Conservation (phyloP, 2,888 invertebrate genomes). For the Antitype chi region DNA sequence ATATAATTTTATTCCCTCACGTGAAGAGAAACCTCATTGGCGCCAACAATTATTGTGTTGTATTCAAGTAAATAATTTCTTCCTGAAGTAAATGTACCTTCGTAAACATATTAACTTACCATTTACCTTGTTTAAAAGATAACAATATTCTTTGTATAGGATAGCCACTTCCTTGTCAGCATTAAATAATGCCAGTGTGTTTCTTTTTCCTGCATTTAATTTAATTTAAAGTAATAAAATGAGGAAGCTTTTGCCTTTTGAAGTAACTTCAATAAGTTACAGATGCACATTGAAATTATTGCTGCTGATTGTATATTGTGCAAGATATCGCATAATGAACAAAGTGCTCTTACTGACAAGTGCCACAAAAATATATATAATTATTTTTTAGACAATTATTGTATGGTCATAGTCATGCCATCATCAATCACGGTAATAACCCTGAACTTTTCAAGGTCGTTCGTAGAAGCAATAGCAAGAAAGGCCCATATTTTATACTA, state of each 20-base stretch:
- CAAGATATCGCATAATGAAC: neutral
- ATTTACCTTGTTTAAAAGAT: conserved; percentile 51
- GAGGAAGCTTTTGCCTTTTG: conserved; percentile 8
- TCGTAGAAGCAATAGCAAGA: neutral
- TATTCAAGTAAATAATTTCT: conserved; percentile 48
- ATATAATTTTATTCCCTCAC: conserved; percentile 9
- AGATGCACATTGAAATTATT: conserved; percentile 3
- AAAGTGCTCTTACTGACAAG: conserved; percentile 1
- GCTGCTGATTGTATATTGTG: neutral
- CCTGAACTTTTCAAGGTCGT: conserved; percentile 28
- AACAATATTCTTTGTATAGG: conserved; percentile 49
- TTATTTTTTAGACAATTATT: neutral
- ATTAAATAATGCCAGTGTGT: conserved; percentile 45
- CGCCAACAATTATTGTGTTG: conserved; percentile 15
- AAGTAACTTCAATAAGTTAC: conserved; percentile 14
- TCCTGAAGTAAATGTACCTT: conserved; percentile 50
- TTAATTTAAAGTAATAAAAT: conserved; percentile 8
- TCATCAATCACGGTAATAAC: conserved; percentile 5
- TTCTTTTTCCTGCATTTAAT: conserved; percentile 43
- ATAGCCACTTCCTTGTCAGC: conserved; percentile 46
- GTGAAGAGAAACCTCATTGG: conserved; percentile 12
- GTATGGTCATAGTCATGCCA: neutral
- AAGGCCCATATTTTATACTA: conserved; percentile 16
- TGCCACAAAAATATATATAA: neutral
- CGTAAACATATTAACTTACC: conserved; percentile 52